These are phyloP conservation scores for Oreortyx pictus DNA, from an alignment of 2,797 vertebrate genomes.

Conservation along the genomic window DNA sequence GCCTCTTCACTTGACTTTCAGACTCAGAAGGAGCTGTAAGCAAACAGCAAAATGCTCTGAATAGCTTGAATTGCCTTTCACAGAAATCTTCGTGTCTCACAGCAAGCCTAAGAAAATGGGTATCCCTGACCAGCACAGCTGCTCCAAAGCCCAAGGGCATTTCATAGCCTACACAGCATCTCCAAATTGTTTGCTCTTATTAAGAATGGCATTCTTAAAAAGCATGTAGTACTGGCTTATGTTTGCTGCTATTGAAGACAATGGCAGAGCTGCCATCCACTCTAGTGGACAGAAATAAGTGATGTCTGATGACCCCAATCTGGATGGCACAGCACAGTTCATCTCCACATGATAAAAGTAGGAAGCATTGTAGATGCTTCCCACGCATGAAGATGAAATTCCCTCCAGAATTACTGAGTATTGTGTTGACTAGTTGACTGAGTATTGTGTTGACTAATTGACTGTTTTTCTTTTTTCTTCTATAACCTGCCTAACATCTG, in stretches of 20 bases:
- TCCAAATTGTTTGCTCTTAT: neutral
- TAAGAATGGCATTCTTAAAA: neutral
- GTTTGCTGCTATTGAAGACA: neutral
- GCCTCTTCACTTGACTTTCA: neutral
- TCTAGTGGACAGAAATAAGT: neutral
- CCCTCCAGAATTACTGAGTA: rapidly evolving
- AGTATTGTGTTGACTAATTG: neutral
- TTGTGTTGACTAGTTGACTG: rapidly evolving
- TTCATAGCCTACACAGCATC: neutral
- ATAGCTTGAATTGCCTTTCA: neutral
- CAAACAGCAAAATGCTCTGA: neutral
- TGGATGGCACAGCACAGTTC: neutral
- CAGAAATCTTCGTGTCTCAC: neutral
- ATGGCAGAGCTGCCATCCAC: neutral
- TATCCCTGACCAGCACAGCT: neutral
- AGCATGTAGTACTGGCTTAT: neutral
- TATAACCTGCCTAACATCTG: neutral
- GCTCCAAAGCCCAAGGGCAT: neutral
- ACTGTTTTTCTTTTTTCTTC: neutral
- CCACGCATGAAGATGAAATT: neutral
- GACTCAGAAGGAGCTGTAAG: neutral
- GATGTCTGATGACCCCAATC: neutral
- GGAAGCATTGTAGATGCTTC: neutral
- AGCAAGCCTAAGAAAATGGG: neutral
- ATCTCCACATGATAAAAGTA: neutral